A percentile compares a stretch with the other conserved stretches of the same genome.
These are phyloP conservation scores for Onychostruthus taczanowskii DNA, from an alignment of 2,113 vertebrate species.

Conservation along the genomic window DNA sequence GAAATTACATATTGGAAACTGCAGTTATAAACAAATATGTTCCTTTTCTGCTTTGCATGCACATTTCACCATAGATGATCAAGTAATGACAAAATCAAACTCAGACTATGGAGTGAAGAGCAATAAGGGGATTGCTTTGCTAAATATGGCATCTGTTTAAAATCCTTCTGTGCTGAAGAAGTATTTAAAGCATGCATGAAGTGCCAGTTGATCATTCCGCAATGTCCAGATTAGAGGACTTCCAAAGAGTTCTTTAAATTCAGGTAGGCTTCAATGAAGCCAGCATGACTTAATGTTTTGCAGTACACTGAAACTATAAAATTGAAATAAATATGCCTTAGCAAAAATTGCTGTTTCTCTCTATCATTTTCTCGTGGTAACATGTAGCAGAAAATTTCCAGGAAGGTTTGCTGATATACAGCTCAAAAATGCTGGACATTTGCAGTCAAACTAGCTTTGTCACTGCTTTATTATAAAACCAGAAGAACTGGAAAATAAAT, in stretches of 20 bases:
- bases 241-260: not conserved
- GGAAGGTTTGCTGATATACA: not conserved
- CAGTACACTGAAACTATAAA: not conserved
- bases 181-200: not conserved
- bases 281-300: not conserved
- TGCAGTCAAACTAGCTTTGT: not conserved
- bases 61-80: not conserved
- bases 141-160: not conserved
- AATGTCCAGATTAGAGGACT: not conserved
- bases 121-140: not conserved
- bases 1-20: not conserved
- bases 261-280: not conserved
- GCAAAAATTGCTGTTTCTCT: not conserved
- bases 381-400: not conserved
- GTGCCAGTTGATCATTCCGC: not conserved
- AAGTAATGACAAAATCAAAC: not conserved
- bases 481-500: constrained; percentile 2
- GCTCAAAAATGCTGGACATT: not conserved
- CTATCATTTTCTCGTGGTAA: not conserved
- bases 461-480: not conserved
- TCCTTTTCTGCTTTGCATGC: not conserved
- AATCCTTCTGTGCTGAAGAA: not conserved
- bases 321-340: not conserved
- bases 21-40: not conserved
- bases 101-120: not conserved